Base-by-base conservation (phyloP, 2,888 invertebrate species). In the Chouioia cunea region DNA sequence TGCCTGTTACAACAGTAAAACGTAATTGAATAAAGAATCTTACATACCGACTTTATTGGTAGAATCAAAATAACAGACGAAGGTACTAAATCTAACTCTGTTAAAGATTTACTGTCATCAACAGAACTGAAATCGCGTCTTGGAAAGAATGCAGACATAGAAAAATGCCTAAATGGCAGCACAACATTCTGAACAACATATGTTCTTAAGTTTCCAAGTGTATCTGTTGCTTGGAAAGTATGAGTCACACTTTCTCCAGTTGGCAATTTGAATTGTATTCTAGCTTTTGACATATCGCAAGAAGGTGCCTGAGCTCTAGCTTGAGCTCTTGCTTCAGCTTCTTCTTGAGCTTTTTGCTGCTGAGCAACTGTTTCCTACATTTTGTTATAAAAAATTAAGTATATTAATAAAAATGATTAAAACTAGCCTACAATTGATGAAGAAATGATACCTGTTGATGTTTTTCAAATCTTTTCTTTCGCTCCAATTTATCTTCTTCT, bases 181-280 rank as follows among this genome's bases (percentile, higher is more conserved):
- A 88, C 86, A 46, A 90, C 80, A 71, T 89, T 89, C n/a, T 87
- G 84, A 0, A 86, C 81, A 4, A 90, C 87, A 73, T 90, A 90
- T 0, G 82, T 76, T 44, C 88, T 87, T 54, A 91, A 86, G 22
- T 89, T 88, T 0, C 86, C 87, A 2, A 97, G 86, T 0, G 91
- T 90, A 22, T 90, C 90, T 52, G 88, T 87, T 0, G 92, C 90
- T 43, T 90, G 88, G 82, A 97, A 96, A 76, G 91, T 90, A 44
- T 93, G 91, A 2, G 91, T 91, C 74, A 92, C 89, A 0, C 92
- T 89, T 0, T 90, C 89, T 0, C 97, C 97, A 83, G 94, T 93
- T 0, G 96, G 94, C 76, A 96, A 82, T 78, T 94, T 92, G 83
- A 97, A 95, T 87, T 97, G 97, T 48, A 97, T 90, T 64, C 95